These are phyloP conservation scores for Dascyllus trimaculatus DNA, from an alignment of 2,113 vertebrate species.

Conservation along the genomic window DNA sequence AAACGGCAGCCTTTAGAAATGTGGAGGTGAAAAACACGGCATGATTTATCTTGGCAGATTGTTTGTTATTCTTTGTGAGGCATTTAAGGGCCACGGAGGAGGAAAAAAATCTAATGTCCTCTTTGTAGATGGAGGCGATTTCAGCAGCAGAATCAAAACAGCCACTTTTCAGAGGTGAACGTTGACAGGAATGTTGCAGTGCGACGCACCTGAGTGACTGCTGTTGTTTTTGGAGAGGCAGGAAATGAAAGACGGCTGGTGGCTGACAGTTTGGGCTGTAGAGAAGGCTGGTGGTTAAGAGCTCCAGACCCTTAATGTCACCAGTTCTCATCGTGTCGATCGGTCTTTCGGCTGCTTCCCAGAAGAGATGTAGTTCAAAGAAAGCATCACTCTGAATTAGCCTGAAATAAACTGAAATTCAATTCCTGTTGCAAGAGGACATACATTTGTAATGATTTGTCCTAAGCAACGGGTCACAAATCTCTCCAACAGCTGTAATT, in stretches of 20 bases:
- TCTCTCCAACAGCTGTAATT: no score
- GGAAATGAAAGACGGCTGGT: conserved; percentile 16
- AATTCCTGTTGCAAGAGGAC: no score
- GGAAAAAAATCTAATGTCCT: conserved; percentile 23
- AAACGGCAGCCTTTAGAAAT: conserved; percentile 38
- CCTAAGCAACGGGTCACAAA: no score
- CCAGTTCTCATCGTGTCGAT: background rate
- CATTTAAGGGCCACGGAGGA: conserved; percentile 34
- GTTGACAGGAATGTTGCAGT: conserved; percentile 40
- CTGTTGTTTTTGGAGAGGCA: conserved; percentile 40
- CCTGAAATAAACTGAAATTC: no score
- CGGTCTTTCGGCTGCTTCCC: background rate
- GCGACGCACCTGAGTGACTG: conserved; percentile 50
- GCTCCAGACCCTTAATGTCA: conserved; percentile 2
- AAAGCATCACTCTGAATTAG: no score
- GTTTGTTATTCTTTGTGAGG: conserved; percentile 72
- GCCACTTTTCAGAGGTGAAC: conserved; percentile 52
- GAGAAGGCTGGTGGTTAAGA: conserved; percentile 18
- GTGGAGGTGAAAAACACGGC: conserved; percentile 39
- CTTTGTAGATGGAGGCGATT: conserved; percentile 54
- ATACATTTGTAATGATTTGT: no score
- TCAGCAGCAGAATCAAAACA: conserved; percentile 51
- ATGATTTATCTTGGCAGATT: conserved; percentile 65
- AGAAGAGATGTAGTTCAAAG: background rate
- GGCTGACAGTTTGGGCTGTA: background rate